Base-by-base conservation (phyloP, 2,797 vertebrate genomes). In the Moxostoma hubbsi region DNA sequence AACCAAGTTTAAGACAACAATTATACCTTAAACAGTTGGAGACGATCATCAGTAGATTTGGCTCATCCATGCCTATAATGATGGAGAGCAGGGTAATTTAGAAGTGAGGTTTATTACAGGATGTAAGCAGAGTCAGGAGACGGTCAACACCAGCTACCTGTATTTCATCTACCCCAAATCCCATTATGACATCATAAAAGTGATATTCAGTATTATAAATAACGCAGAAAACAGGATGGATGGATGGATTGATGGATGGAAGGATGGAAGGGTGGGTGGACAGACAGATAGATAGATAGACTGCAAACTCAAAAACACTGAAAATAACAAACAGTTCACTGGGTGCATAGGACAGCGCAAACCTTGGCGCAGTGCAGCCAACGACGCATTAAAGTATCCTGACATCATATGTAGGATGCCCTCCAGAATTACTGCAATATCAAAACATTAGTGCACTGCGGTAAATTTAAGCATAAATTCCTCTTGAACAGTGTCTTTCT, bases 1-100 rank as follows among this genome's bases (percentile, higher is more conserved):
- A 87, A 83, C 86, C 88, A 81, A 82, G 88, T 87, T 86, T 81
- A 68, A 68, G 66, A 77, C 74, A 78, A 63, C 76, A 78, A 78
- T 78, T 78, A 70, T 70, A 71, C 55, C 76, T 63, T n/a, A 13
- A 46, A n/a, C 58, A 47, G 66, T n/a, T 58, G 63, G 53, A 66
- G 53, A 54, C 46, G 73, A 50, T 36, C 62, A 53, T 49, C 13
- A 4, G 45, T 46, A 51, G 57, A 50, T 54, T 77, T 61, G 49
- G n/a, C 67, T 78, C 50, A 55, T 24, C 36, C 50, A 55, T 24
- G 58, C 15, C 24, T 63, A 43, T 69, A 70, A 62, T 78, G 76
- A 70, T 54, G 66, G 76, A 63, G 58, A 71, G 58, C 66, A 47
- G 66, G 49, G 49, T 53, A 51, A 69, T 77, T 77, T 62, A 45